These are phyloP conservation scores for Morpho helenor DNA, from an alignment of 2,888 invertebrate genomes.

Conservation along the genomic window DNA sequence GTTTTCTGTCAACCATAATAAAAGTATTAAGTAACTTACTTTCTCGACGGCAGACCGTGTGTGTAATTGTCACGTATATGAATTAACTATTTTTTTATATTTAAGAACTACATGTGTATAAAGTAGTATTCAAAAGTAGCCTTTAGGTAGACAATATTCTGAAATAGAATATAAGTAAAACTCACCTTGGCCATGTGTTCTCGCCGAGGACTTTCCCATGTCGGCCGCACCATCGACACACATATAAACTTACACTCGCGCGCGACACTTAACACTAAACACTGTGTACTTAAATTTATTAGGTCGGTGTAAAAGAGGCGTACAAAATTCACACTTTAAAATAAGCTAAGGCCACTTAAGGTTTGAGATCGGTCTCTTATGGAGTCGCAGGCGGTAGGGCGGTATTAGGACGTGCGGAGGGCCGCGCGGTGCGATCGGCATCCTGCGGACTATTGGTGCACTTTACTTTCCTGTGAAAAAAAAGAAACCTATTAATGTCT, in stretches of 20 bases:
- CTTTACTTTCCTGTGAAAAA: conserved; percentile 66
- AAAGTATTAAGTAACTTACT: no score
- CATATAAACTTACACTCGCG: conserved; percentile 58
- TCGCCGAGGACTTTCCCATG: conserved; percentile 80
- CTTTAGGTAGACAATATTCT: neutral
- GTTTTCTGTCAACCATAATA: no score
- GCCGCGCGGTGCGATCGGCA: conserved; percentile 78
- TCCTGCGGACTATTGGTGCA: conserved; percentile 62
- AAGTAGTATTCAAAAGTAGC: neutral
- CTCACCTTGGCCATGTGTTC: conserved; percentile 80
- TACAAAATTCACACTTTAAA: conserved; percentile 75
- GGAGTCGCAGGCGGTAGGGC: conserved; percentile 67
- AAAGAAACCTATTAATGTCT: conserved; percentile 9
- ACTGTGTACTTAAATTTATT: conserved; percentile 67
- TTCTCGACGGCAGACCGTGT: no score
- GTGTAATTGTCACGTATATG: no score
- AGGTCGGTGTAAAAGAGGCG: conserved; percentile 75
- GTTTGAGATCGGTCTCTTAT: conserved; percentile 66
- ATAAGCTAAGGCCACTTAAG: conserved; percentile 74
- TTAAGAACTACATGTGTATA: neutral
- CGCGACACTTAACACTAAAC: conserved; percentile 64
- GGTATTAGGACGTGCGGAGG: conserved; percentile 71
- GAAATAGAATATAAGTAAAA: conserved; percentile 30
- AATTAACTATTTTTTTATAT: no score
- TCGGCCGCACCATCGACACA: conserved; percentile 77